A percentile compares a stretch with the other conserved stretches of the same genome.
Conservation (phyloP, 2,888 invertebrate species). For the Nephrocerus scutellatus region DNA sequence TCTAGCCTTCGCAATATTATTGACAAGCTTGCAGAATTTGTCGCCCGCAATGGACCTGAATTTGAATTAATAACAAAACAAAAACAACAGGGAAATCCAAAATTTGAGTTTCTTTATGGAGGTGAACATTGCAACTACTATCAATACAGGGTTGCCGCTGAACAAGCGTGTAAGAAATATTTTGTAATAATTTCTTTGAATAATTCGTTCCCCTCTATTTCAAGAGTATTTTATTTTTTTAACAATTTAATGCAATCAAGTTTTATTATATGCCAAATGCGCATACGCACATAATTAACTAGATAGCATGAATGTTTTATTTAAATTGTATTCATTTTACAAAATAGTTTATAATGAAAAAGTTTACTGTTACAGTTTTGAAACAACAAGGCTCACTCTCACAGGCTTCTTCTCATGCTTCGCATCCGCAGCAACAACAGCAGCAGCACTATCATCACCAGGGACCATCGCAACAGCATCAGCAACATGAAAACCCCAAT, state of each 20-base stretch:
- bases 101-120: constrained; percentile 94
- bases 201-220: background rate
- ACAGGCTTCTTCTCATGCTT: constrained; percentile 34
- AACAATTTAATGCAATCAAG: background rate
- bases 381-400: constrained; percentile 59
- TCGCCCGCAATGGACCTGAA: constrained; percentile 98
- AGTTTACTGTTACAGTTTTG: constrained; percentile 60
- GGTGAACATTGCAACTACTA: constrained; percentile 95
- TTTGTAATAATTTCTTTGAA: constrained; percentile 11
- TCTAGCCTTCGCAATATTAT: constrained; percentile 94
- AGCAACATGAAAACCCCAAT: constrained; percentile 14
- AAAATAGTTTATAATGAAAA: constrained; percentile 14
- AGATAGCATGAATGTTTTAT: background rate
- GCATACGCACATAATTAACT: background rate
- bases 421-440: constrained; percentile 24
- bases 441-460: constrained; percentile 21
- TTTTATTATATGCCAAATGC: background rate
- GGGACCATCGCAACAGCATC: constrained; percentile 24
- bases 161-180: constrained; percentile 76
- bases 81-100: constrained; percentile 96
- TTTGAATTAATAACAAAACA: constrained; percentile 98
- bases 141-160: constrained; percentile 89
- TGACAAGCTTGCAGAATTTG: constrained; percentile 97
- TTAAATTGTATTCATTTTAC: constrained; percentile 7
- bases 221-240: background rate